These are phyloP conservation scores for Leptopilina syphax DNA, from an alignment of 2,888 invertebrate genomes.

Conservation along the genomic window DNA sequence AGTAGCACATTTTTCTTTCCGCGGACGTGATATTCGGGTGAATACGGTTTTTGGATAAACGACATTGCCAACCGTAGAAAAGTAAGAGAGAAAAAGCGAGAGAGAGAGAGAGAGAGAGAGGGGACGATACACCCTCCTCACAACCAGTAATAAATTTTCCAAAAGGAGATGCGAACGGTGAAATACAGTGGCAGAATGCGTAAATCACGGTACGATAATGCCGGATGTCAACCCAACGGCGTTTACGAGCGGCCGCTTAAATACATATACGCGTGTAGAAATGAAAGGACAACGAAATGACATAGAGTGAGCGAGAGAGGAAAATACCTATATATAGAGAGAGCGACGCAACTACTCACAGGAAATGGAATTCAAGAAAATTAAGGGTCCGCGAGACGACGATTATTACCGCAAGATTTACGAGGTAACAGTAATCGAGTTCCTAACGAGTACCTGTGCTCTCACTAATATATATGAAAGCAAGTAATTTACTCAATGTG, in stretches of 20 bases:
- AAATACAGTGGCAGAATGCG: constrained; percentile 69
- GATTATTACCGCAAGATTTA: constrained; percentile 61
- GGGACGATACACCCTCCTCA: background rate
- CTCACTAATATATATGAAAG: constrained; percentile 27
- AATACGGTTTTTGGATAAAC: background rate
- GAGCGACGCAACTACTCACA: constrained; percentile 36
- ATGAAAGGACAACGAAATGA: constrained; percentile 27
- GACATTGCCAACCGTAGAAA: background rate
- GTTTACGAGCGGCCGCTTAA: constrained; percentile 64
- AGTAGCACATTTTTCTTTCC: constrained; percentile 4
- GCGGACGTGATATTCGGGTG: constrained; percentile 2
- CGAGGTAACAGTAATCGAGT: constrained; percentile 59
- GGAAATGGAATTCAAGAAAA: constrained; percentile 56
- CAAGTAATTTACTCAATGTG: constrained; percentile 17
- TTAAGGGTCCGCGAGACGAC: constrained; percentile 54
- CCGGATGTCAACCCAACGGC: constrained; percentile 69
- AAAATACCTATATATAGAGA: background rate
- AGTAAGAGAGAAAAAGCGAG: background rate
- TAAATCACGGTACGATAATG: constrained; percentile 73
- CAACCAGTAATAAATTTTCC: constrained; percentile 67
- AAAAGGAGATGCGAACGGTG: constrained; percentile 71
- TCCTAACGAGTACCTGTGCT: constrained; percentile 56
- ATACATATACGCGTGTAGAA: constrained; percentile 36
- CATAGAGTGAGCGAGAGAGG: background rate
- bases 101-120: background rate